phyloP scores from a whole-genome alignment of 2,797 vertebrate genomes.

The Tokudaia tokunoshimensis region DNA sequence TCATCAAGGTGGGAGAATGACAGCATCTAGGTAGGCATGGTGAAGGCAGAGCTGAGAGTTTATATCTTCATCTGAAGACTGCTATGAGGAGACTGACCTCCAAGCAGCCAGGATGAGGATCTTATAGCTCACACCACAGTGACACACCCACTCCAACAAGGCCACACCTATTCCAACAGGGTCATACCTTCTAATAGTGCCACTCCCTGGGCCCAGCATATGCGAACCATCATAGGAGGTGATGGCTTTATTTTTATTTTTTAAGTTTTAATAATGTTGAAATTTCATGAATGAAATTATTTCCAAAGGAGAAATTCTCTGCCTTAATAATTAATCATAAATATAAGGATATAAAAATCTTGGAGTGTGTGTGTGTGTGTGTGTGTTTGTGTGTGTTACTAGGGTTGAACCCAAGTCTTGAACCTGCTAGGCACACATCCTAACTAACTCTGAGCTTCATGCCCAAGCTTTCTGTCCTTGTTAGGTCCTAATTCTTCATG shows the following conservation, averaged over 20 bases:
- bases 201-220: no score
- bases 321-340: neutral
- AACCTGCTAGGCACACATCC: neutral
- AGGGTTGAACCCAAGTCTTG: neutral
- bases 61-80: no score
- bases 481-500: neutral
- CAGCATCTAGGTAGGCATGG: no score
- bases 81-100: no score
- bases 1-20: no score
- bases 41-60: no score
- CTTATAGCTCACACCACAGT: no score
- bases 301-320: neutral
- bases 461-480: neutral
- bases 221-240: neutral
- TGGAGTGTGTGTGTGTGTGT: neutral
- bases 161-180: no score
- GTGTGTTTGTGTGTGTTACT: neutral
- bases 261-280: neutral
- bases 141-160: no score
- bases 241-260: neutral
- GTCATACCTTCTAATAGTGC: no score
- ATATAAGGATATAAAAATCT: neutral
- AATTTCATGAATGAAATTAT: neutral
- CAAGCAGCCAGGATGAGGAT: no score
- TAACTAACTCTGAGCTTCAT: neutral